Evolutionary conservation across 2,888 invertebrate genomes (phyloP).

Genomic region (Cistogaster globosa): DNA sequence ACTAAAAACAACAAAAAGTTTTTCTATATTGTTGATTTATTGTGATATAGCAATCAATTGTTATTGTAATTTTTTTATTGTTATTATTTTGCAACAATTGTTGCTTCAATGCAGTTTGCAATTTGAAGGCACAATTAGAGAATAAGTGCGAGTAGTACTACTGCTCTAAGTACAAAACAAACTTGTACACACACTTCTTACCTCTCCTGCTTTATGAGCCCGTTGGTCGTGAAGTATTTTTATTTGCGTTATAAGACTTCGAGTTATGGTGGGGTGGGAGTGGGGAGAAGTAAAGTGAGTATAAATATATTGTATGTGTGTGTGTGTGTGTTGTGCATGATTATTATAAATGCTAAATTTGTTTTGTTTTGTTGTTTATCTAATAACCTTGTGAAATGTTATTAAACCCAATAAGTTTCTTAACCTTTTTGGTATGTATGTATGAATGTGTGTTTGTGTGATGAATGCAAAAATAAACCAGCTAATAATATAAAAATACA

Average conservation of each 20-base stretch:
- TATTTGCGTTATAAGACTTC: constrained; percentile 17
- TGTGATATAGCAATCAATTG: constrained; percentile 44
- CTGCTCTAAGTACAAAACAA: constrained; percentile 30
- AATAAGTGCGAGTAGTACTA: constrained; percentile 4
- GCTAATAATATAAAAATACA: constrained; percentile 76
- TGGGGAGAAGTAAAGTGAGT: not conserved
- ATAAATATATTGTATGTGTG: not conserved
- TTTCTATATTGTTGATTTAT: constrained; percentile 29
- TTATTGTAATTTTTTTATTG: constrained; percentile 18
- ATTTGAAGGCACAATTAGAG: constrained; percentile 60
- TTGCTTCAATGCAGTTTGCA: constrained; percentile 56
- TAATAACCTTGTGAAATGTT: constrained; percentile 82
- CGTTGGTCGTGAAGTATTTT: not conserved
- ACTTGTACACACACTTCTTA: constrained; percentile 14
- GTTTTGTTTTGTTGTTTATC: constrained; percentile 77
- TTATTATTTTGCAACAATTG: constrained; percentile 47
- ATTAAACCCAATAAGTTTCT: constrained; percentile 83
- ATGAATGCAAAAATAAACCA: constrained; percentile 67
- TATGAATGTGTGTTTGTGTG: constrained; percentile 7
- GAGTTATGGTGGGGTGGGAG: not conserved
- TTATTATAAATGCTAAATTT: constrained; percentile 66
- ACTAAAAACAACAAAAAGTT: constrained; percentile 37
- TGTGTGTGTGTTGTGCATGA: constrained; percentile 33
- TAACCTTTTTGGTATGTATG: constrained; percentile 77
- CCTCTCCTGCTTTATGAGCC: constrained; percentile 28